Percentiles rank a stretch among this genome's conserved stretches.
Evolutionary conservation across 2,888 invertebrate genomes (phyloP).

Genomic region (Synergus japonicus): DNA sequence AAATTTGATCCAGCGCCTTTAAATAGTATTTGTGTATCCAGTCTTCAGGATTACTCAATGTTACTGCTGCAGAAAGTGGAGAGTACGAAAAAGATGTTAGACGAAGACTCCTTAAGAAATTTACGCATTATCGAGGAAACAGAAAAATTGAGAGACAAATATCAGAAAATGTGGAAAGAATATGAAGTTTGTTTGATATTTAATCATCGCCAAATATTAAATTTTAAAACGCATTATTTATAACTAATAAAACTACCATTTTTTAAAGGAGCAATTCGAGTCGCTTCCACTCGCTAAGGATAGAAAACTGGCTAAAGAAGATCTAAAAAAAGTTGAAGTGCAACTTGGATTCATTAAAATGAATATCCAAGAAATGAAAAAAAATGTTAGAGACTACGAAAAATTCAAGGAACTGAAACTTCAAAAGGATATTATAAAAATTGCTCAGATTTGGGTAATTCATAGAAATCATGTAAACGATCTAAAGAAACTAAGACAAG

Average conservation of each 20-base stretch:
- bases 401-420: background rate
- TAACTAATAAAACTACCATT: background rate
- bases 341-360: background rate
- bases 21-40: background rate
- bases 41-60: constrained; percentile 5
- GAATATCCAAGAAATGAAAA: background rate
- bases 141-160: background rate
- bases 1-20: too few species aligned
- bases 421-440: background rate
- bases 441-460: background rate
- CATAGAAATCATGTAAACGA: background rate
- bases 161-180: constrained; percentile 18
- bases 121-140: background rate
- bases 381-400: background rate
- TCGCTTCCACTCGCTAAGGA: background rate
- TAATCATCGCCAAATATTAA: background rate
- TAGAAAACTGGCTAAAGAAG: background rate
- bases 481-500: background rate
- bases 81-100: background rate
- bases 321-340: constrained; percentile 4
- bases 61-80: background rate
- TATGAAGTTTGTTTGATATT: constrained; percentile 8
- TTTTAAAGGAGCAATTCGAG: constrained; percentile 19
- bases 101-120: background rate
- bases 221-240: background rate